Evolutionary conservation across 1,140 invertebrate genomes (phyloP), one percentile per base, ranked within the genome.

Genomic region (Cydia fagiglandana): DNA sequence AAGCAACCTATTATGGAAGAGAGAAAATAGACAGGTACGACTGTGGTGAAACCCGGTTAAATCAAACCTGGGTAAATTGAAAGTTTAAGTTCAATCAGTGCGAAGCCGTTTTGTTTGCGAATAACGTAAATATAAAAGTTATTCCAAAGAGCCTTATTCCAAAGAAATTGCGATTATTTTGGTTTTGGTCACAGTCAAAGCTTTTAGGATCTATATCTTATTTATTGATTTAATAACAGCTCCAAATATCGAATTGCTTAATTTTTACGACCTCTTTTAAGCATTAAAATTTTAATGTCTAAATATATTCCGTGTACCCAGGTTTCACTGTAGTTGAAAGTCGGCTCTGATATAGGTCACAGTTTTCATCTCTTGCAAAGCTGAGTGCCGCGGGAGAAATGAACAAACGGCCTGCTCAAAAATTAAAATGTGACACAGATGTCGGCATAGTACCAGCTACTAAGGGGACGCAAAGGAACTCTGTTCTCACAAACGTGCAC

Each of bases 361-460:
- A 61, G 56, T 61, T 70, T 70, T 70, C 66, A 17, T 70, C 66
- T 34, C 66, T 34, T 68, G 30, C 34, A 70, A 70, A 70, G 66
- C 34, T 17, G 66, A 41, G 30, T 70, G 30, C 56, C 66, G 66
- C 30, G 66, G 24, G 66, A 70, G 66, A 70, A 70, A 70, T 70
- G 66, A 70, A 70, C 66, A 70, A 41, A 70, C 34, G 34, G 30
- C 66, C 34, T 17, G 30, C 34, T 38, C 66, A 34, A 70, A 38
- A 70, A 70, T 70, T 70, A 70, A 70, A 70, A 70, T 70, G 66
- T n/a, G 66, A 70, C 66, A 38, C 30, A 70, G 66, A 38, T 68
- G 28, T 24, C 28, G 64, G 7, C 0, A 45, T 20, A 41, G 66
- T 45, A 7, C 38, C 15, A 38, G 28, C 64, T 34, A 34, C 64